phyloP scores from a whole-genome alignment of 2,113 vertebrate genomes.

The Ceyx melanurus region DNA sequence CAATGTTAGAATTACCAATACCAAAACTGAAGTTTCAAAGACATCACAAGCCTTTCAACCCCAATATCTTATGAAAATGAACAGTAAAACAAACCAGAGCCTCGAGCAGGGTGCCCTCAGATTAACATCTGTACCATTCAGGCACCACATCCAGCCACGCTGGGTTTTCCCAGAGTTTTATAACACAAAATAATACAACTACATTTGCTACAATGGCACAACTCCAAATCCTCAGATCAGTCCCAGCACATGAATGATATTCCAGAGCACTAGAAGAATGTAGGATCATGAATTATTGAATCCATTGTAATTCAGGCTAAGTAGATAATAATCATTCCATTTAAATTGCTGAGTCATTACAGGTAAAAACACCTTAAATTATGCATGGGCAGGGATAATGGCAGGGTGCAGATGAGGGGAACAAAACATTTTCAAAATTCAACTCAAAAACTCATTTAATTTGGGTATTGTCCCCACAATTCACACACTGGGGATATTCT shows the following conservation, averaged over 20 bases:
- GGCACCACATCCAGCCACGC: background rate
- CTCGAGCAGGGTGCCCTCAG: background rate
- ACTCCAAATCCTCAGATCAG: constrained; percentile 24
- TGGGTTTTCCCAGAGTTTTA: constrained; percentile 40
- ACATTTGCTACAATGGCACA: constrained; percentile 15
- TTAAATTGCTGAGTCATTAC: background rate
- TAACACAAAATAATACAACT: constrained; percentile 31
- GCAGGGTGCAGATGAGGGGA: background rate
- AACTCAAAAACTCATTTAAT: background rate
- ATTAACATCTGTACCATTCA: background rate
- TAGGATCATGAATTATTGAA: background rate
- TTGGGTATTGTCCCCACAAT: background rate
- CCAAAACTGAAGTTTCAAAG: background rate
- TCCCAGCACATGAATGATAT: constrained; percentile 12
- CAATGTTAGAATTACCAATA: background rate
- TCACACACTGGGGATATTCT: background rate
- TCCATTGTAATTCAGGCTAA: background rate
- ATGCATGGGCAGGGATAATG: background rate
- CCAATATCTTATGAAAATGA: background rate
- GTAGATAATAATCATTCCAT: background rate
- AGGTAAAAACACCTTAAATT: background rate
- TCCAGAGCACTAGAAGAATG: constrained; percentile 22
- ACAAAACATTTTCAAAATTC: background rate
- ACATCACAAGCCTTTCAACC: background rate
- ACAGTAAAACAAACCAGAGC: background rate